Evolutionary conservation across 2,113 vertebrate genomes (phyloP).

Genomic region (Pteropus alecto): DNA sequence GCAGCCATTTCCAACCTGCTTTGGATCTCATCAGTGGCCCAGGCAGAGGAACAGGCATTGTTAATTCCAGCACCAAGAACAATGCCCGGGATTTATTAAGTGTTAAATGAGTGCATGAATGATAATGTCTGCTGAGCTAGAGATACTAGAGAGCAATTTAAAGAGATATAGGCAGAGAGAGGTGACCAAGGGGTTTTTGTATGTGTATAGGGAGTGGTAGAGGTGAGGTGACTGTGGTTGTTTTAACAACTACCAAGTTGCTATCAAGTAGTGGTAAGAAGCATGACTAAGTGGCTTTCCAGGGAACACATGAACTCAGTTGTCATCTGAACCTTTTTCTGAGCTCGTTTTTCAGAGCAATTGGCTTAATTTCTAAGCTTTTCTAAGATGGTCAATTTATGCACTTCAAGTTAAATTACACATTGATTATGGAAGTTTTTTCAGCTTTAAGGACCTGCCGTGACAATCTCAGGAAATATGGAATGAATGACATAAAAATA

Average conservation of each 20-base stretch:
- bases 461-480: not conserved
- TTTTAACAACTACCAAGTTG: not conserved
- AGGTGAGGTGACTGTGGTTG: not conserved
- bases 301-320: not conserved
- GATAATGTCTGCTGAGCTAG: too few relatives aligned
- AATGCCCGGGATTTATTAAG: not conserved
- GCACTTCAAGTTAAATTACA: not conserved
- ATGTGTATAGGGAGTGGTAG: not conserved
- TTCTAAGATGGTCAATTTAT: not conserved
- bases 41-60: not conserved
- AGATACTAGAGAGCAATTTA: not conserved
- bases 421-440: constrained; percentile 11
- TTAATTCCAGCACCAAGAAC: not conserved
- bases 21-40: not conserved
- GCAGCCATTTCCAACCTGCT: not conserved
- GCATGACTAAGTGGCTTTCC: not conserved
- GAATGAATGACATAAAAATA: not conserved
- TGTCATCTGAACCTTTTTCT: not conserved
- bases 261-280: not conserved
- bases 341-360: constrained; percentile 5
- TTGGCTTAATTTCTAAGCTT: not conserved
- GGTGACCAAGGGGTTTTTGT: not conserved
- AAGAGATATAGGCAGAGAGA: not conserved
- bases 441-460: not conserved
- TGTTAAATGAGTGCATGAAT: not conserved